These are phyloP conservation scores for Erinaceus europaeus DNA, from an alignment of 2,113 vertebrate genomes.

Conservation along the genomic window DNA sequence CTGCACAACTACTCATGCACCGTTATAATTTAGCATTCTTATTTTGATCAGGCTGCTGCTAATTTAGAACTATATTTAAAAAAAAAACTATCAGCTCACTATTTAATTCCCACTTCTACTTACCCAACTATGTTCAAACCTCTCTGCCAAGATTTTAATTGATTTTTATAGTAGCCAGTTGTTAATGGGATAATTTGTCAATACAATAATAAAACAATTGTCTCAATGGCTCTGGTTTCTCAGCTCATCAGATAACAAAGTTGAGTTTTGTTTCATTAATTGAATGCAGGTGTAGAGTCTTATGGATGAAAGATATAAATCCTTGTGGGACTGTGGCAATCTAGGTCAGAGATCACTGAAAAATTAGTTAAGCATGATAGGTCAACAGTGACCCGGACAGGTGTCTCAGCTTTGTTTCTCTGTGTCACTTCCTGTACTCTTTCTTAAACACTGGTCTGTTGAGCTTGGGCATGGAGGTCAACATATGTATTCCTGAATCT, in stretches of 20 bases:
- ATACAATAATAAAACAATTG: constrained; percentile 89
- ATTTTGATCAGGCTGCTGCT: constrained; percentile 76
- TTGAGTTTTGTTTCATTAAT: constrained; percentile 88
- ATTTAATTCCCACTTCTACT: constrained; percentile 78
- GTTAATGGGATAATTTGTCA: constrained; percentile 91
- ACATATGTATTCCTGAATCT: constrained; percentile 71
- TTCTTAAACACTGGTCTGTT: constrained; percentile 65
- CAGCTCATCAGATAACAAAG: constrained; percentile 91
- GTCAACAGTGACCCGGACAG: constrained; percentile 89
- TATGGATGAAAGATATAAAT: constrained; percentile 80
- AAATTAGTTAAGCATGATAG: constrained; percentile 93
- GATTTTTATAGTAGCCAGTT: constrained; percentile 85
- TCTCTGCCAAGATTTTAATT: constrained; percentile 83
- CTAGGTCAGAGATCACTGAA: constrained; percentile 88
- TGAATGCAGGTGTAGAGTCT: constrained; percentile 88
- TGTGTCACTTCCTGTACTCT: constrained; percentile 86
- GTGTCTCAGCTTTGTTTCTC: constrained; percentile 86
- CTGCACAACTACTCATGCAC: constrained; percentile 55
- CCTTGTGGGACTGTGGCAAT: constrained; percentile 85
- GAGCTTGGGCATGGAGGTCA: constrained; percentile 76
- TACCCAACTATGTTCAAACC: constrained; percentile 71
- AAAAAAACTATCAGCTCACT: constrained; percentile 73
- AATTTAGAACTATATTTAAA: constrained; percentile 74
- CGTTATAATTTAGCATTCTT: constrained; percentile 70
- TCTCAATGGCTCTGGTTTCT: constrained; percentile 79